Base-by-base conservation (phyloP, 2,888 invertebrate species). In the Amiota communis region DNA sequence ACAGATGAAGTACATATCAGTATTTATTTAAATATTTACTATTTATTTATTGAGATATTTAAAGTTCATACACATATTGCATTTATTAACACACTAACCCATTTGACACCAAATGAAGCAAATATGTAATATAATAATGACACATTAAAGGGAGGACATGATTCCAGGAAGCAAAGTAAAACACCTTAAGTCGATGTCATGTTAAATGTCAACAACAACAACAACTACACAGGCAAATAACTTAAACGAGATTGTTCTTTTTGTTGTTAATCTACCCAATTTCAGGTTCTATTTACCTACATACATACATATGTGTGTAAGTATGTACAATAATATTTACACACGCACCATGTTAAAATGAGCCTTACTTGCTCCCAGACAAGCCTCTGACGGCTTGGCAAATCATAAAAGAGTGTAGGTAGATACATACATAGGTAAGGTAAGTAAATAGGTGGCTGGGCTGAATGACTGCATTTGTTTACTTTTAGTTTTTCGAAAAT, bases 401-500 rank as follows among this genome's bases (percentile, higher is more conserved):
- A 2, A 6, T 0, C 6, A 36, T 36, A 36, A 36, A 36, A 0
- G 36, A 6, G 2, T 36, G 6, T 36, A 36, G 6, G 6, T 36
- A 36, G 4, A 36, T 6, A 6, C 36, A 6, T 36, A 36, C 0
- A 36, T 36, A 36, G 8, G 36, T 36, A 36, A 36, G 8, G 36
- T 36, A 36, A 36, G 23, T 23, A 23, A 36, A 36, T 36, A 36
- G 36, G 36, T 36, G 36, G 36, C 36, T 23, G 3, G 36, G 36
- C 36, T 23, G 23, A 36, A 36, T 36, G 36, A 36, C 36, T 36
- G 36, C 61, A 61, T 80, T 79, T 74, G 75, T 80, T 80, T 79
- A 78, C 75, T 80, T 72, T 76, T 78, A 77, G 78, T 76, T 80
- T 72, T 76, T 78, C 77, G 78, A 77, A 81, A 84, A 86, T 76